Evolutionary conservation across 2,888 invertebrate species (phyloP), one percentile per base, ranked within the genome.

Genomic region (Calliphora vomitoria): DNA sequence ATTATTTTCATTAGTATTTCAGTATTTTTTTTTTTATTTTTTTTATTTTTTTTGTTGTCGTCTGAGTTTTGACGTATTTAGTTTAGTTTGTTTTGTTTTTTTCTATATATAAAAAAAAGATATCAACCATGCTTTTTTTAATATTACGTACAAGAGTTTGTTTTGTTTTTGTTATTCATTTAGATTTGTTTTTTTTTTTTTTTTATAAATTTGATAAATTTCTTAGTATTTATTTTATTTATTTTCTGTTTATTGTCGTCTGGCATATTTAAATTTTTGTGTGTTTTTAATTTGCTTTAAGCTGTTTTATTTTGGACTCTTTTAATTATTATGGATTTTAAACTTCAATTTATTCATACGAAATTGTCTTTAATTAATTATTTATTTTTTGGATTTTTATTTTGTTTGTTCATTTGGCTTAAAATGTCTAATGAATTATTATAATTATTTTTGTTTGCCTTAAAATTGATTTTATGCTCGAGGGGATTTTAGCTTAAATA

Each of bases 31-130:
- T 68, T 68, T 68, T 68, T 4, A 35, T 25, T 64, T 64, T 38
- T 38, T 53, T 11, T 58, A 50, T 31, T 20, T 8, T 68, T 53
- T 38, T 38, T 72, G 31, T 74, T 41, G 53, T 44, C 53, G 66
- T 64, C 44, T 55, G 35, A 64, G 11, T 44, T 62, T 62, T 69
- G 82, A 83, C 69, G 75, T 76, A 68, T 25, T 68, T 66, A 62
- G 66, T 55, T 68, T 38, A 8, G 35, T 44, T 50, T 68, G 75
- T 68, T 60, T 66, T 78, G 11, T 78, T 66, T 50, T 50, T 18
- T 78, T 53, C 50, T 50, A 35, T 44, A 31, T 44, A 31, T 25
- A 71, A 10, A 53, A 25, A 62, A 53, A 71, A 41, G 38, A 74
- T 72, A 81, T 3, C 64, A 35, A 31, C 18, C 62, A 68, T 66